Percentiles rank a stretch among this genome's conserved stretches.
phyloP scores from a whole-genome alignment of 2,113 vertebrate genomes.

The Microcebus tavaratra region DNA sequence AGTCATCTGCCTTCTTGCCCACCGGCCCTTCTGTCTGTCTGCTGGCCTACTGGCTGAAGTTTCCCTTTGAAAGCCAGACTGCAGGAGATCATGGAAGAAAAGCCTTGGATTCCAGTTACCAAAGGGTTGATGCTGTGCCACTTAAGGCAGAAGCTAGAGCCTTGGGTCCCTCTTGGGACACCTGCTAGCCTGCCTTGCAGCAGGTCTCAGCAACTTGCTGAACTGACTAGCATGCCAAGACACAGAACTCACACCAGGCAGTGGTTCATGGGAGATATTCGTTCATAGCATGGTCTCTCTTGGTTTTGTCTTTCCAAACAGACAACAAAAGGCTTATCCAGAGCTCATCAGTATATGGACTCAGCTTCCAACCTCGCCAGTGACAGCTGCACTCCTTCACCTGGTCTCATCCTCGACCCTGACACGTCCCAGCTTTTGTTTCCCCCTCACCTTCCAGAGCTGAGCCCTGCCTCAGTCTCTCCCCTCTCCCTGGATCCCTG shows the following conservation, averaged over 20 bases:
- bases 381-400: neutral
- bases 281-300: neutral
- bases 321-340: neutral
- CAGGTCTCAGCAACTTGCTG: neutral
- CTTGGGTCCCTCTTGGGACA: neutral
- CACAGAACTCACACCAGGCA: neutral
- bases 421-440: neutral
- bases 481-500: neutral
- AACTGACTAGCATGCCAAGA: neutral
- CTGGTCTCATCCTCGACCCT: neutral
- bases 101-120: neutral
- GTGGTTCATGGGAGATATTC: accelerated
- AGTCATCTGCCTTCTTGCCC: neutral
- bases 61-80: neutral
- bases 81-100: neutral
- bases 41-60: neutral
- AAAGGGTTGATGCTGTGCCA: neutral
- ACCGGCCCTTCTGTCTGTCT: neutral
- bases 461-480: neutral
- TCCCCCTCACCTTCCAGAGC: neutral
- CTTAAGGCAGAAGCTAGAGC: neutral
- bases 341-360: neutral
- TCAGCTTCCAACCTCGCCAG: neutral
- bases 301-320: neutral
- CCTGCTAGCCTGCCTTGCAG: neutral